phyloP scores from a whole-genome alignment of 2,797 vertebrate genomes.

The Nyctalus aviator region DNA sequence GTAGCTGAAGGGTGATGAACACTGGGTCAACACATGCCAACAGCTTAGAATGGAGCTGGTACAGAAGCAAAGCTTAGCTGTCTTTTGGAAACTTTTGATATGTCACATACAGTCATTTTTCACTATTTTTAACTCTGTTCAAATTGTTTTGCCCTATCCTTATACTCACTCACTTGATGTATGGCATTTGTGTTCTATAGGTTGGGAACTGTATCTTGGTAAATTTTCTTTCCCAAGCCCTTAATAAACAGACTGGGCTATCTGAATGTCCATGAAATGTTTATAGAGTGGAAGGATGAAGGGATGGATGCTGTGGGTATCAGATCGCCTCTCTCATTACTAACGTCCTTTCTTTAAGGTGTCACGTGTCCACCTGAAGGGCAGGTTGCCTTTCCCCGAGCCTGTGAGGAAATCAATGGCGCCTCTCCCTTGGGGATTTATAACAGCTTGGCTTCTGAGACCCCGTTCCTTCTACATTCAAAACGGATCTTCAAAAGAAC shows the following conservation, averaged over 20 bases:
- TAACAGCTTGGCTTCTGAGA: constrained; percentile 33
- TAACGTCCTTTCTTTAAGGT: neutral
- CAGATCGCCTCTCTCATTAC: neutral
- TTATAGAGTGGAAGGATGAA: neutral
- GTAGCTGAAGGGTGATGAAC: neutral
- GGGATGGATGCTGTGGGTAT: neutral
- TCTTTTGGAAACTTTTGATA: neutral
- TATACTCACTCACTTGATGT: neutral
- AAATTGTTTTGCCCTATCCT: neutral
- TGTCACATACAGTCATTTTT: neutral
- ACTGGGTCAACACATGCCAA: neutral
- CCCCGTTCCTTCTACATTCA: neutral
- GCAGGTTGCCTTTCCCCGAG: neutral
- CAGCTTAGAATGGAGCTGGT: neutral
- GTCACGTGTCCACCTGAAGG: neutral
- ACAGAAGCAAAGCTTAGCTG: neutral
- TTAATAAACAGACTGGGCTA: neutral
- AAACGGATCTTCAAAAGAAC: constrained; percentile 23
- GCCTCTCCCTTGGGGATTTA: neutral
- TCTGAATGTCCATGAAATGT: neutral
- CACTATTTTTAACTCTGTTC: neutral
- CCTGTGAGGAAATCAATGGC: neutral
- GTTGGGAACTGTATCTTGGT: neutral
- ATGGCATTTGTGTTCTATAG: neutral
- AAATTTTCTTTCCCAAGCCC: neutral